These are phyloP conservation scores for Rotaria socialis DNA, from an alignment of 2,888 invertebrate genomes.

Conservation along the genomic window DNA sequence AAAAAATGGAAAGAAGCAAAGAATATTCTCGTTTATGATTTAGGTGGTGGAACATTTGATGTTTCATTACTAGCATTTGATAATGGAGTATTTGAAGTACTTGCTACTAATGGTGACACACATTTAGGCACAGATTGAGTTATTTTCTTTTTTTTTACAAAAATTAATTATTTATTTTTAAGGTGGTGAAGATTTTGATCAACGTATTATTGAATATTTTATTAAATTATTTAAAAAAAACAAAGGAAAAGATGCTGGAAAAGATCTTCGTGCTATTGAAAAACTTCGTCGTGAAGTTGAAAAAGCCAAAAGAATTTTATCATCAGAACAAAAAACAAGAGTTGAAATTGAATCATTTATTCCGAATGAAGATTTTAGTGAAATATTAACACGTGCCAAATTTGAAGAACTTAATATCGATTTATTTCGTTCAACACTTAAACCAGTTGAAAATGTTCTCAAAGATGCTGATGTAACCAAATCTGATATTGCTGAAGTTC, in stretches of 20 bases:
- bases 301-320: constrained; percentile 56
- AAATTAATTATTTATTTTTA: background rate
- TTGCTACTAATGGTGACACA: constrained; percentile 53
- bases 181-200: constrained; percentile 64
- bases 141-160: background rate
- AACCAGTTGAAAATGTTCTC: constrained; percentile 88
- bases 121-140: constrained; percentile 38
- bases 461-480: constrained; percentile 98
- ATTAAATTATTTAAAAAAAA: constrained; percentile 52
- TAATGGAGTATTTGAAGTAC: constrained; percentile 91
- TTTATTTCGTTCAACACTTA: constrained; percentile 76
- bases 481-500: constrained; percentile 95
- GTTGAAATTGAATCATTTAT: constrained; percentile 48
- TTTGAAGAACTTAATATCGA: constrained; percentile 95
- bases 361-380: constrained; percentile 69
- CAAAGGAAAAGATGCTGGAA: constrained; percentile 58
- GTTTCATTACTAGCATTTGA: constrained; percentile 95
- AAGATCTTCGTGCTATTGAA: constrained; percentile 57
- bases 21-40: constrained; percentile 94
- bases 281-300: constrained; percentile 59
- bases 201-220: constrained; percentile 46
- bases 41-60: constrained; percentile 98
- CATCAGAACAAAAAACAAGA: constrained; percentile 47
- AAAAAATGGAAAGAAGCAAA: constrained; percentile 81
- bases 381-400: constrained; percentile 92